phyloP scores from a whole-genome alignment of 2,888 invertebrate genomes.

The Ennomos fuscantarius region DNA sequence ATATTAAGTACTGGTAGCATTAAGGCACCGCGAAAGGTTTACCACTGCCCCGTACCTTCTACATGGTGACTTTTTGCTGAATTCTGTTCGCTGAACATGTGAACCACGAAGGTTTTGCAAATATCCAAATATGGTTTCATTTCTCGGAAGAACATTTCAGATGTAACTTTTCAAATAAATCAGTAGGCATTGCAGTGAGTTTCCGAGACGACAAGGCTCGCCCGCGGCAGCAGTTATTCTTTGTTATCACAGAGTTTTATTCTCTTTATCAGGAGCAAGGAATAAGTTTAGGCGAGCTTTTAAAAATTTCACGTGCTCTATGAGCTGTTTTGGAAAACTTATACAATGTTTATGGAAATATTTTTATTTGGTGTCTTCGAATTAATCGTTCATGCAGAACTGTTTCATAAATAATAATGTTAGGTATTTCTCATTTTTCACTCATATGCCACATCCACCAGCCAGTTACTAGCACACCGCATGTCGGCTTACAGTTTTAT shows the following conservation, averaged over 20 bases:
- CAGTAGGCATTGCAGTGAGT: slow-evolving; percentile 65
- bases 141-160: slow-evolving; percentile 58
- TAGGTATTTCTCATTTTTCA: no score
- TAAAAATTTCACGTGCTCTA: slow-evolving; percentile 52
- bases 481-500: no score
- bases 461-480: no score
- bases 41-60: neutral
- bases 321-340: slow-evolving; percentile 1
- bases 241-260: slow-evolving; percentile 57
- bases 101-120: slow-evolving; percentile 54
- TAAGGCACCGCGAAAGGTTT: neutral
- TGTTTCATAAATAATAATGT: no score
- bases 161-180: slow-evolving; percentile 77
- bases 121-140: slow-evolving; percentile 63
- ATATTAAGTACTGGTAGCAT: no score
- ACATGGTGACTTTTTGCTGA: slow-evolving; percentile 15
- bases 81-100: slow-evolving; percentile 39
- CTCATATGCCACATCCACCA: no score
- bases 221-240: slow-evolving; percentile 55
- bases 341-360: no score
- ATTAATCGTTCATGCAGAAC: no score
- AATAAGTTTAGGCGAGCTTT: slow-evolving; percentile 60
- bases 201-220: slow-evolving; percentile 22
- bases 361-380: no score
- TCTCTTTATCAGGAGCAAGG: slow-evolving; percentile 17